Base-by-base conservation (phyloP, 2,797 vertebrate genomes). In the Cottoperca gobio region DNA sequence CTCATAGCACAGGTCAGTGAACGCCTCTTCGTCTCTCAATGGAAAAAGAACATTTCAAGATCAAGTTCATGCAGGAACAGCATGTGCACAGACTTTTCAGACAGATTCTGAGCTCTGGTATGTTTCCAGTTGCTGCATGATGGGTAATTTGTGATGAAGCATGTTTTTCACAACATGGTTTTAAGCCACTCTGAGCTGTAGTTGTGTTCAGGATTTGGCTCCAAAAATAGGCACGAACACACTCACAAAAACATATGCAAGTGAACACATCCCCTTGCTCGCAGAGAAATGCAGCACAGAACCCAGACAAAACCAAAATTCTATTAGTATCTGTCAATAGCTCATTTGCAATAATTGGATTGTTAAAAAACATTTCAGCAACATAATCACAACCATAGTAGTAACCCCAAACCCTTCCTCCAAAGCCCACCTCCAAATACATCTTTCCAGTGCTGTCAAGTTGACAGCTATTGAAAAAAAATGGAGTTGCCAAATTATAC, bases 401-500 rank as follows among this genome's bases (percentile, higher is more conserved):
- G 73, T 54, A 72, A 86, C 78, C 57, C 60, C 45, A 58, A 76
- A 83, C 19, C 45, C 19, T 76, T 13, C 66, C 40, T 31, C 45
- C 35, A 35, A 76, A 82, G 65, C 63, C 55, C 49, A 61, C 78
- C 70, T 87, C 67, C 68, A 78, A 84, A 86, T 50, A 23, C 60
- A 76, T 88, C 77, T 79, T 68, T 61, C 53, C 33, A n/a, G 6
- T 33, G 52, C 73, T 80, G 81, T 91, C 82, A 88, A 70, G 64
- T 79, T 88, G 87, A 90, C 86, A 84, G 89, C 81, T 79, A 59
- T 73, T 90, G 52, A 50, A 57, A 76, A 75, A 88, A 83, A 80
- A 70, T 55, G 37, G 52, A 87, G 74, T 77, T 86, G 68, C 79
- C 82, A 89, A 91, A 91, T 92, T 87, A 88, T 70, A 87, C 82